phyloP scores from a whole-genome alignment of 2,888 invertebrate species.

The Octonoba sinensis region DNA sequence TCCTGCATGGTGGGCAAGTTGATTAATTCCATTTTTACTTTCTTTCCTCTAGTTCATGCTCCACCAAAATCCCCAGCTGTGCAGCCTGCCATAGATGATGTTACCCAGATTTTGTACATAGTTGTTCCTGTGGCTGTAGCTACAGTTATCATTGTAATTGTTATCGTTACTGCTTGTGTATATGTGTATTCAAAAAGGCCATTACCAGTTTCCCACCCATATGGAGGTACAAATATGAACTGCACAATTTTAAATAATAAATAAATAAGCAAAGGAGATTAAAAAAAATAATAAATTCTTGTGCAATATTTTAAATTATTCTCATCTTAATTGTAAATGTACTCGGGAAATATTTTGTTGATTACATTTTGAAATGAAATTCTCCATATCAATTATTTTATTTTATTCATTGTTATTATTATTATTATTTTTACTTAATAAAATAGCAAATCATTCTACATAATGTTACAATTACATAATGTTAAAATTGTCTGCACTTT shows the following conservation, averaged over 20 bases:
- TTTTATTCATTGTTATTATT: too few species aligned
- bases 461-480: too few species aligned
- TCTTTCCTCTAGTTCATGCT: conserved; percentile 23
- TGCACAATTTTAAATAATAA: background rate
- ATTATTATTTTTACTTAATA: too few species aligned
- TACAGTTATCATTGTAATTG: conserved; percentile 59
- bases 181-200: conserved; percentile 64
- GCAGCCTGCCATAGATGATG: conserved; percentile 46
- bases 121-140: conserved; percentile 58
- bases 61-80: conserved; percentile 9
- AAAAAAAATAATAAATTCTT: too few species aligned
- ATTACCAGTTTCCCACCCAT: conserved; percentile 27
- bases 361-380: too few species aligned
- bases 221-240: conserved; percentile 33
- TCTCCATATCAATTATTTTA: too few species aligned
- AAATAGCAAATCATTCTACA: too few species aligned
- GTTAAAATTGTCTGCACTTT: too few species aligned
- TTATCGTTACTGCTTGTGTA: conserved; percentile 57
- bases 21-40: background rate
- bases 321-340: too few species aligned
- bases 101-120: conserved; percentile 56
- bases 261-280: background rate
- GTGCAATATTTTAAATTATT: too few species aligned
- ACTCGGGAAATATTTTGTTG: too few species aligned
- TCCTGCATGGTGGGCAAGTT: too few species aligned